Evolutionary conservation across 2,113 vertebrate species (phyloP).

Genomic region (Lipophrys pholis): DNA sequence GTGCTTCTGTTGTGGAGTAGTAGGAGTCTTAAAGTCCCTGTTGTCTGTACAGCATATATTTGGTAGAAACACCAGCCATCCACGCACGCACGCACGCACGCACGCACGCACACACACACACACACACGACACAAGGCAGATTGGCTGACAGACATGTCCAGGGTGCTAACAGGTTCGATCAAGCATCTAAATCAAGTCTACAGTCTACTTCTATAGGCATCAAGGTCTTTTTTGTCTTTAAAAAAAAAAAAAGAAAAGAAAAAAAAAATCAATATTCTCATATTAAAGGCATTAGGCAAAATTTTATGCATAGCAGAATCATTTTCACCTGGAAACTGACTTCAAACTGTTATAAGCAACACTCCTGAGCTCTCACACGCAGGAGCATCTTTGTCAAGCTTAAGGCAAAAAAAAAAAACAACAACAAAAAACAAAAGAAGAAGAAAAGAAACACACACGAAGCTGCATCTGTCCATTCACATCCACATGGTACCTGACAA

Average conservation of each 20-base stretch:
- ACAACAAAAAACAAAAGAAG: slow-evolving; percentile 62
- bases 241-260: no score
- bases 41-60: slow-evolving; percentile 79
- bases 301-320: slow-evolving; percentile 93
- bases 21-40: slow-evolving; percentile 71
- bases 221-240: slow-evolving; percentile 81
- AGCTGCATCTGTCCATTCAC: slow-evolving; percentile 1
- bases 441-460: slow-evolving; percentile 64
- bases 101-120: slow-evolving; percentile 58
- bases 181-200: slow-evolving; percentile 62
- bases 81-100: slow-evolving; percentile 63
- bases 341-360: slow-evolving; percentile 79
- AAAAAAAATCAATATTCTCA: slow-evolving; percentile 35
- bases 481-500: background rate
- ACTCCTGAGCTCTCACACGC: slow-evolving; percentile 67
- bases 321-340: slow-evolving; percentile 77
- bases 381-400: slow-evolving; percentile 72
- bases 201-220: slow-evolving; percentile 92
- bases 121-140: slow-evolving; percentile 86
- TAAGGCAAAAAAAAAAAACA: slow-evolving; percentile 69
- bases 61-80: slow-evolving; percentile 59
- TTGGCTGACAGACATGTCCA: slow-evolving; percentile 80
- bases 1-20: slow-evolving; percentile 86
- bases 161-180: slow-evolving; percentile 76
- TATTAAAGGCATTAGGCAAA: slow-evolving; percentile 92